Conservation (phyloP, 2,888 invertebrate genomes). For the Diachrysia chrysitis region DNA sequence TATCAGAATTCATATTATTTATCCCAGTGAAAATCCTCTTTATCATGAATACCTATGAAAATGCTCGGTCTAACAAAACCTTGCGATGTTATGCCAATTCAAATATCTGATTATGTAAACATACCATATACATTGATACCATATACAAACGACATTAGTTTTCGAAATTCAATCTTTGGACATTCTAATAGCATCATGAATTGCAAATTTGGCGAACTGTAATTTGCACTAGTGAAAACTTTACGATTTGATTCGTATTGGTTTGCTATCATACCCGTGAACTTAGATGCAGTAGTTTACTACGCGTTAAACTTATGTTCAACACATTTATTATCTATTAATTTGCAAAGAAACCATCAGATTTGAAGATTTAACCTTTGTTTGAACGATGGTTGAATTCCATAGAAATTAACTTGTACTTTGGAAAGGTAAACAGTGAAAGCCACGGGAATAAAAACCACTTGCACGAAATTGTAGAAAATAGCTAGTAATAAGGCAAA, state of each 20-base stretch:
- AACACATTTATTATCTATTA: background rate
- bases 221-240: background rate
- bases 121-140: background rate
- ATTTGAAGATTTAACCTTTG: too few species aligned
- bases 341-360: too few species aligned
- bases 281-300: background rate
- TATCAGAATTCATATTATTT: too few species aligned
- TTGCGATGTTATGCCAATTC: too few species aligned
- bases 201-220: background rate
- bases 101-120: background rate
- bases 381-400: background rate
- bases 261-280: background rate
- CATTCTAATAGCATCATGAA: slow-evolving; percentile 5
- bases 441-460: background rate
- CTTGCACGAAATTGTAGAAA: background rate
- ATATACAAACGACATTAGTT: background rate
- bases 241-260: slow-evolving; percentile 5
- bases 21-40: too few species aligned
- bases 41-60: too few species aligned
- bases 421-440: background rate
- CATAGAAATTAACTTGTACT: background rate
- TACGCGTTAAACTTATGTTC: background rate
- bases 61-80: too few species aligned
- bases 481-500: background rate
- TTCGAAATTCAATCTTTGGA: slow-evolving; percentile 8